A percentile compares a stretch with the other conserved stretches of the same genome.
Conservation (phyloP, 2,888 invertebrate species). For the Chrysolina americana region DNA sequence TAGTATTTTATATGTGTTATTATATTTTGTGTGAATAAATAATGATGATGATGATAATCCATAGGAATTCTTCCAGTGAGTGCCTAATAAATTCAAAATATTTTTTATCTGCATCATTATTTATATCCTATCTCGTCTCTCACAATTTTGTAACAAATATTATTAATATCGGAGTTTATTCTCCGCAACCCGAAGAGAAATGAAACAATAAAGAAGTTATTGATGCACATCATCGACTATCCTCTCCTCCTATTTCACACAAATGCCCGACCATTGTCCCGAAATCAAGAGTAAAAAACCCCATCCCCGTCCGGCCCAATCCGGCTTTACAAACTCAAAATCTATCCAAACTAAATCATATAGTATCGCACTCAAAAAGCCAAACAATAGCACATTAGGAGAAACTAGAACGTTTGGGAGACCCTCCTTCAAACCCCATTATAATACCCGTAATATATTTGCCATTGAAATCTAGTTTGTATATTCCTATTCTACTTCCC, state of each 20-base stretch:
- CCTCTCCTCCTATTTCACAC: background rate
- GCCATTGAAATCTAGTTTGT: constrained; percentile 69
- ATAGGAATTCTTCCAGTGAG: too few species aligned
- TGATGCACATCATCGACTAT: background rate
- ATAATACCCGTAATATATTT: constrained; percentile 66
- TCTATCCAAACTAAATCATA: constrained; percentile 55
- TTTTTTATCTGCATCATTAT: background rate
- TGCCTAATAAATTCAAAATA: too few species aligned
- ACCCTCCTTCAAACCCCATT: constrained; percentile 60
- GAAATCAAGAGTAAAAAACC: constrained; percentile 40
- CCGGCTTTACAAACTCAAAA: constrained; percentile 42
- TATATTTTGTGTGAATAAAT: too few species aligned
- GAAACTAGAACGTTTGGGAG: constrained; percentile 48
- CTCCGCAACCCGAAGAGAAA: background rate
- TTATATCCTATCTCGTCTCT: too few species aligned
- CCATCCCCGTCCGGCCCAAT: constrained; percentile 40
- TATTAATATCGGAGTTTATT: background rate
- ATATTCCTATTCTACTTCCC: constrained; percentile 66
- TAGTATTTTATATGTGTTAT: too few species aligned
- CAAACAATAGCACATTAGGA: constrained; percentile 58
- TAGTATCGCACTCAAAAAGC: constrained; percentile 59
- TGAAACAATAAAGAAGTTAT: background rate
- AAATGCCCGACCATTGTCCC: constrained; percentile 31
- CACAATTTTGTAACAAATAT: background rate
- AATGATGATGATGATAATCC: too few species aligned